Conservation (phyloP, 2,797 vertebrate genomes). For the Eulemur albifrons region DNA sequence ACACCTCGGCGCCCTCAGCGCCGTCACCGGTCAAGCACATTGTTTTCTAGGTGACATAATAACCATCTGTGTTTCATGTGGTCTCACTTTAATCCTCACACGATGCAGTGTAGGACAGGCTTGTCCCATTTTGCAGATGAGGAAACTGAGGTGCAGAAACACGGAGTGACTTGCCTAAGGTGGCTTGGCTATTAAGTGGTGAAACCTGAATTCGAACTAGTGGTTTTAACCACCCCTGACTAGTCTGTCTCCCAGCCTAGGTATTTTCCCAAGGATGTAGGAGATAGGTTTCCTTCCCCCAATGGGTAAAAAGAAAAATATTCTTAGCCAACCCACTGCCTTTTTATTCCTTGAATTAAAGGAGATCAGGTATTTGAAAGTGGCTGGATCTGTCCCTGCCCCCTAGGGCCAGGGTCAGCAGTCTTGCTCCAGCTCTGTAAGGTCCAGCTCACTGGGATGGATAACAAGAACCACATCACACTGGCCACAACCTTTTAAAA, state of each 20-base stretch:
- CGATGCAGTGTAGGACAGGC: not conserved
- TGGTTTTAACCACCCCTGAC: not conserved
- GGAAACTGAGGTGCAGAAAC: constrained; percentile 16
- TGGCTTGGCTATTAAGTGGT: not conserved
- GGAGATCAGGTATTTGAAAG: not conserved
- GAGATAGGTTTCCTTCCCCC: not conserved
- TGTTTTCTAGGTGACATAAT: constrained; percentile 36
- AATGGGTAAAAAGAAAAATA: not conserved
- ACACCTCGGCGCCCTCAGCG: not conserved
- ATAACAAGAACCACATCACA: not conserved
- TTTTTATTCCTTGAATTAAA: constrained; percentile 40
- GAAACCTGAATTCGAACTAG: not conserved
- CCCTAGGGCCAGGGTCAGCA: not conserved
- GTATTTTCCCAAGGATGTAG: constrained; percentile 2
- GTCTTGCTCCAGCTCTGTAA: not conserved
- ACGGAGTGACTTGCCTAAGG: not conserved
- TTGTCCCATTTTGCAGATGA: not conserved
- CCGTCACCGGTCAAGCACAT: not conserved
- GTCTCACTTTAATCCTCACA: constrained; percentile 18
- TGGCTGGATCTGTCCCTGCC: not conserved
- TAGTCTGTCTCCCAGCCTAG: not conserved
- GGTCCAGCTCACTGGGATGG: not conserved
- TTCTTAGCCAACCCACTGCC: not conserved
- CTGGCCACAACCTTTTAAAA: not conserved
- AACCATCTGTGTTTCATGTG: not conserved